A percentile compares a stretch with the other conserved stretches of the same genome.
Evolutionary conservation across 2,797 vertebrate species (phyloP).

Genomic region (Champsocephalus gunnari): DNA sequence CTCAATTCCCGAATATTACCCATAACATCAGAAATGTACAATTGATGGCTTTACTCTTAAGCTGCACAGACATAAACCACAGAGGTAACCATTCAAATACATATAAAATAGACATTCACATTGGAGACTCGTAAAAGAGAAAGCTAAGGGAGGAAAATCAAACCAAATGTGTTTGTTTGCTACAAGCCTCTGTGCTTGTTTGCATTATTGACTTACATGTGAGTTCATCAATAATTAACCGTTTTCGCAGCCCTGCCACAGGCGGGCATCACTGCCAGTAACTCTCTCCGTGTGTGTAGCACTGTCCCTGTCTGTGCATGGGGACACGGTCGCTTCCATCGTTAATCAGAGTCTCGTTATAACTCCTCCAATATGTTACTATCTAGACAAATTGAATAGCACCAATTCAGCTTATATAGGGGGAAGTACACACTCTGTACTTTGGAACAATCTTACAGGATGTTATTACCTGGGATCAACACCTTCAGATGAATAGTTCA

Average conservation of each 20-base stretch:
- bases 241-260: constrained; percentile 51
- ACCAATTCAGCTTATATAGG: not conserved
- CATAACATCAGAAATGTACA: constrained; percentile 32
- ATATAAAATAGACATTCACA: constrained; percentile 49
- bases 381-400: not conserved
- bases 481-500: constrained; percentile 32
- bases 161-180: constrained; percentile 46
- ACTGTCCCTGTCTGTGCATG: not conserved
- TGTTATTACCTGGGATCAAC: not conserved
- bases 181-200: constrained; percentile 51
- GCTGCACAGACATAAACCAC: constrained; percentile 31
- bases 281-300: constrained; percentile 29
- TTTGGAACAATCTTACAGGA: not conserved
- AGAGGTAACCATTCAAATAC: constrained; percentile 40
- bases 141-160: constrained; percentile 39
- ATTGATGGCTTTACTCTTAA: constrained; percentile 47
- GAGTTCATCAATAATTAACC: constrained; percentile 74
- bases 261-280: constrained; percentile 40
- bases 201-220: constrained; percentile 70
- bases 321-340: not conserved
- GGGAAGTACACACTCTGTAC: not conserved
- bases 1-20: constrained; percentile 44
- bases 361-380: no score
- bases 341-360: not conserved
- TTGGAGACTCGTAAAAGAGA: constrained; percentile 38